A percentile compares a stretch with the other conserved stretches of the same genome.
phyloP scores from a whole-genome alignment of 2,797 vertebrate genomes.

The Poeciliopsis gracilis region DNA sequence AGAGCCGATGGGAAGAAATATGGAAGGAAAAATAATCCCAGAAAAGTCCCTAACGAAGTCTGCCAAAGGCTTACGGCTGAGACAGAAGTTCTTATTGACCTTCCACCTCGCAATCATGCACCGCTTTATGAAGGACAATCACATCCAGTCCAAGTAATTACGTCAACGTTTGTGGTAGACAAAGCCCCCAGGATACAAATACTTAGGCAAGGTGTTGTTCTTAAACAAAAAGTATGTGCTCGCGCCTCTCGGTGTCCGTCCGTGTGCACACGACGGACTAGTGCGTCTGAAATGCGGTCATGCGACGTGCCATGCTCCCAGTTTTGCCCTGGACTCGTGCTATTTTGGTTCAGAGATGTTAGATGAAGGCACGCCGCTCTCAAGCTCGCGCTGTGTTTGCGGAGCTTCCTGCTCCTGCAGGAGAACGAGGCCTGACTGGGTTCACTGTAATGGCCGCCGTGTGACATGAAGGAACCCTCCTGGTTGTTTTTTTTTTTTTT shows the following conservation, averaged over 20 bases:
- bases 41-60: not conserved
- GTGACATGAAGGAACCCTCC: not conserved
- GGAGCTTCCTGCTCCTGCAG: slow-evolving; percentile 6
- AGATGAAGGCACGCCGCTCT: not conserved
- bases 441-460: slow-evolving; percentile 39
- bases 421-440: slow-evolving; percentile 27
- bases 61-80: not conserved
- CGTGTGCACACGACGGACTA: not conserved
- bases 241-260: not conserved
- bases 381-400: slow-evolving; percentile 1
- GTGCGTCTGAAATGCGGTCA: not conserved
- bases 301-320: not conserved
- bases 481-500: slow-evolving; percentile 6
- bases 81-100: not conserved
- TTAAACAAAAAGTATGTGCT: not conserved
- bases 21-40: not conserved
- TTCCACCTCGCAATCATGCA: not conserved
- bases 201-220: not conserved
- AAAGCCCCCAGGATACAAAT: not conserved
- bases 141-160: not conserved
- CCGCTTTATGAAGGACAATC: not conserved
- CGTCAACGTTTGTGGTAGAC: not conserved
- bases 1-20: not conserved
- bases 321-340: slow-evolving; percentile 10
- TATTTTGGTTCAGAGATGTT: not conserved